Conservation (phyloP, 2,888 invertebrate species). For the Epistrophella euchroma region DNA sequence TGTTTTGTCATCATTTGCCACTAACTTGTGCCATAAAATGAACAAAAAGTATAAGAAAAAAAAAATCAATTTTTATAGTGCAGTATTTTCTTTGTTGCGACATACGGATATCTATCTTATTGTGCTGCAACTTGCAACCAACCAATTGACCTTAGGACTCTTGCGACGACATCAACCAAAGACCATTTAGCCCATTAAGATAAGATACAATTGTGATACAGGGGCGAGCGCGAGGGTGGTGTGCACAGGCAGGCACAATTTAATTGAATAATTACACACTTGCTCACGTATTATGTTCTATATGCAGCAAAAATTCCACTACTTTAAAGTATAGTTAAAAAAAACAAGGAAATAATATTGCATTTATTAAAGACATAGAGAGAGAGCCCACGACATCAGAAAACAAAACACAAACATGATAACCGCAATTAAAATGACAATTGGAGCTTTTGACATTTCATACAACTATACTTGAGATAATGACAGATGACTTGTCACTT, state of each 20-base stretch:
- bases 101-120: not conserved
- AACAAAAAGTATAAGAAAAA: not conserved
- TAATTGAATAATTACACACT: conserved; percentile 68
- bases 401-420: conserved; percentile 4
- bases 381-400: not conserved
- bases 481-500: conserved; percentile 57
- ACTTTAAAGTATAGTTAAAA: not conserved
- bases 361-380: conserved; percentile 31
- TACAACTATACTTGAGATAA: conserved; percentile 32
- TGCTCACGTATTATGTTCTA: not conserved
- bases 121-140: conserved; percentile 41
- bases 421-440: conserved; percentile 56
- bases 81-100: conserved; percentile 42
- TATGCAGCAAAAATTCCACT: not conserved
- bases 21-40: conserved; percentile 25
- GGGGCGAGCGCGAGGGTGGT: not conserved
- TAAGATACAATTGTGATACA: conserved; percentile 42
- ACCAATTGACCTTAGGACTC: conserved; percentile 64
- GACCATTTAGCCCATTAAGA: conserved; percentile 62
- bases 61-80: not conserved
- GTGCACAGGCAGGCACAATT: not conserved
- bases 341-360: conserved; percentile 56
- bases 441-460: conserved; percentile 28
- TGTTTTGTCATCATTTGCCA: conserved; percentile 13
- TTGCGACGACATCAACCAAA: conserved; percentile 47